phyloP scores from a whole-genome alignment of 2,797 vertebrate species.

The Echeneis naucrates region DNA sequence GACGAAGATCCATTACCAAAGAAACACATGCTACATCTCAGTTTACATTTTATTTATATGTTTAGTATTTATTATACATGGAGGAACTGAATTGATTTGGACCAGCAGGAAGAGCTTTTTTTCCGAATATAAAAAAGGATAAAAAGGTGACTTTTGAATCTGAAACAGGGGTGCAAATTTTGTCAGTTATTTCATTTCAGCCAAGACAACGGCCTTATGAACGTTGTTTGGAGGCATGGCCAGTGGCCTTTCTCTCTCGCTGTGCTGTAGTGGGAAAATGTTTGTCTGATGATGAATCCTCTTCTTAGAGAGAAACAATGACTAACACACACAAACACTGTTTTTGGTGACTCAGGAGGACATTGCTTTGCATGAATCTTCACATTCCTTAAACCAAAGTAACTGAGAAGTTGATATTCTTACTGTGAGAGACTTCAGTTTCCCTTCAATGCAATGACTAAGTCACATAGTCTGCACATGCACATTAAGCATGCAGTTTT shows the following conservation, averaged over 20 bases:
- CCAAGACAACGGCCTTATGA: constrained; percentile 32
- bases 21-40: too few relatives aligned
- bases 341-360: constrained; percentile 9
- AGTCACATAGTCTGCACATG: constrained; percentile 5
- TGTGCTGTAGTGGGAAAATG: constrained; percentile 53
- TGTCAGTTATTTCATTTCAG: constrained; percentile 5
- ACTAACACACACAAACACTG: constrained; percentile 10
- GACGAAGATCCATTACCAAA: background rate
- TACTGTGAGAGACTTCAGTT: too few relatives aligned
- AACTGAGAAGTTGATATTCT: background rate
- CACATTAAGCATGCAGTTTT: background rate
- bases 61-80: too few relatives aligned
- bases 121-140: too few relatives aligned
- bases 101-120: too few relatives aligned
- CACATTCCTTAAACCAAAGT: background rate
- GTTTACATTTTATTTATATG: too few relatives aligned
- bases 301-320: constrained; percentile 37
- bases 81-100: too few relatives aligned
- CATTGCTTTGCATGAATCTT: background rate
- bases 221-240: constrained; percentile 32
- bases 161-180: background rate
- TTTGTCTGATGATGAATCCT: constrained; percentile 40
- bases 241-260: constrained; percentile 14
- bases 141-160: too few relatives aligned
- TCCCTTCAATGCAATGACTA: background rate